Conservation (phyloP, 2,888 invertebrate species). For the Philereme vetulata region DNA sequence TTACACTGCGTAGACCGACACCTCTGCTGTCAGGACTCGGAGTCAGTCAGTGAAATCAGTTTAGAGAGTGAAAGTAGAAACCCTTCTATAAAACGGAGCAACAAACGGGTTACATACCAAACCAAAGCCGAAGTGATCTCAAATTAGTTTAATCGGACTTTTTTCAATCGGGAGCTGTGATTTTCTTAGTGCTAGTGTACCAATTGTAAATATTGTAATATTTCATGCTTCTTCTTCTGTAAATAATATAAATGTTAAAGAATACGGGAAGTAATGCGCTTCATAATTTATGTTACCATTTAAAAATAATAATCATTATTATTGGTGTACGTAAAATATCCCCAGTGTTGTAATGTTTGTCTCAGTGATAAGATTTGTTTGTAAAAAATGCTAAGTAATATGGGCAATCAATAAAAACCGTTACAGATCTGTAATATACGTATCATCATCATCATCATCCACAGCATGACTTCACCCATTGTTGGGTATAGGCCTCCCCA, state of each 20-base stretch:
- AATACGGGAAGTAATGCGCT: constrained; percentile 60
- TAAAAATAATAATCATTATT: not conserved
- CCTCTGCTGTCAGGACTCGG: constrained; percentile 66
- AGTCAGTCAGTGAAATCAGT: constrained; percentile 73
- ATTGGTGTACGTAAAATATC: not conserved
- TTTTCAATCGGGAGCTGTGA: constrained; percentile 79
- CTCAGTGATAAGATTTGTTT: not conserved
- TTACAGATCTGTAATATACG: no score
- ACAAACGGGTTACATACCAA: constrained; percentile 74
- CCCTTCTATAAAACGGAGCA: constrained; percentile 63
- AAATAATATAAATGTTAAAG: constrained; percentile 17
- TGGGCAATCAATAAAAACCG: constrained; percentile 13
- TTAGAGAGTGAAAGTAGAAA: constrained; percentile 73
- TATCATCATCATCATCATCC: no score
- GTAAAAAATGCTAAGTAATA: constrained; percentile 28
- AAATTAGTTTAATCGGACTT: constrained; percentile 46
- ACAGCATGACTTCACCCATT: no score
- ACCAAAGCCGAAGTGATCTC: constrained; percentile 65
- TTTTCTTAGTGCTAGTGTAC: constrained; percentile 61
- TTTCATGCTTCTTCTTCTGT: constrained; percentile 33
- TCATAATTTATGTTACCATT: not conserved
- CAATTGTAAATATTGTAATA: constrained; percentile 28
- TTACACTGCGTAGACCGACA: constrained; percentile 64
- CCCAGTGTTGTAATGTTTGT: not conserved
- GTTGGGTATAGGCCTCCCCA: no score